A percentile compares a stretch with the other conserved stretches of the same genome.
Evolutionary conservation across 2,113 vertebrate species (phyloP).

Genomic region (Speoplatyrhinus poulsoni): DNA sequence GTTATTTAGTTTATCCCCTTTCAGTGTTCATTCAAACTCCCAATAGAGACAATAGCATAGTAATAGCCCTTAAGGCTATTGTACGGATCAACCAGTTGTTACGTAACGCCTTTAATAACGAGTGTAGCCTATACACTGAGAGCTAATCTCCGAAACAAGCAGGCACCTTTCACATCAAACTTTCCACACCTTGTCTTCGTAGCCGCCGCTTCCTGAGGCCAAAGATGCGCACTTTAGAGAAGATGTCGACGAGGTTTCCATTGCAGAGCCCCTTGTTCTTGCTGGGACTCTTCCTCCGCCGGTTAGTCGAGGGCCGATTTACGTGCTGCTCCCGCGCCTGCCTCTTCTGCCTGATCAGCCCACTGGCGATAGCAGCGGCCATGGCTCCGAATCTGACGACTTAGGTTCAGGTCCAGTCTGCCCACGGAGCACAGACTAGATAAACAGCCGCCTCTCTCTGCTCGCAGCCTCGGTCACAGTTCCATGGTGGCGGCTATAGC

Average conservation of each 20-base stretch:
- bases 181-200: conserved; percentile 92
- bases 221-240: conserved; percentile 99
- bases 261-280: conserved; percentile 97
- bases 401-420: conserved; percentile 63
- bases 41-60: neutral
- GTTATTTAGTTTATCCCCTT: too few relatives aligned
- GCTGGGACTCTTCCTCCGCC: conserved; percentile 94
- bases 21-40: neutral
- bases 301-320: conserved; percentile 91
- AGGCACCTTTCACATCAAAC: conserved; percentile 47
- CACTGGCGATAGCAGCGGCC: conserved; percentile 97
- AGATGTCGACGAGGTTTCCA: conserved; percentile 97
- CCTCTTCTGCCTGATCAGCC: conserved; percentile 97
- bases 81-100: conserved; percentile 34
- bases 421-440: conserved; percentile 70
- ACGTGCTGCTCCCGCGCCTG: conserved; percentile 96
- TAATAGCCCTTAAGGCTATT: neutral
- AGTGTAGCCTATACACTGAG: conserved; percentile 4
- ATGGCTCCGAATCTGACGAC: conserved; percentile 80
- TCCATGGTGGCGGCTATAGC: conserved; percentile 65
- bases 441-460: conserved; percentile 71
- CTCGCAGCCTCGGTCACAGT: conserved; percentile 75
- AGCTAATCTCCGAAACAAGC: neutral
- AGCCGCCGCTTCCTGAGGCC: conserved; percentile 96
- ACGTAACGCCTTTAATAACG: neutral